Base-by-base conservation (phyloP, 2,113 vertebrate genomes). In the Nibea coibor region DNA sequence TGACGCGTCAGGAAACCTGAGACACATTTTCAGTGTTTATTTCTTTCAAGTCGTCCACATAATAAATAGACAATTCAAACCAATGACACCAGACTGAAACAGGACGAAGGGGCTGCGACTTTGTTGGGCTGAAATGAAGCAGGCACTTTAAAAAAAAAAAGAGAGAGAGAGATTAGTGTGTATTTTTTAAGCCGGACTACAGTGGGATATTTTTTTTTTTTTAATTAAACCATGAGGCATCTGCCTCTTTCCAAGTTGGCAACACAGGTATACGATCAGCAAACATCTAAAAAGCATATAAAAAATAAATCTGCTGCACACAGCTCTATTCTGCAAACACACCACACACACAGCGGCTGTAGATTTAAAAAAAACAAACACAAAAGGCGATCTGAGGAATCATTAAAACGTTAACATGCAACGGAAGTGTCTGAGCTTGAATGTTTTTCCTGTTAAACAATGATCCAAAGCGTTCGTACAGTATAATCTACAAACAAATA, bases 41-140 rank as follows among this genome's bases (percentile, higher is more conserved):
- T 94, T 91, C 76, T 87, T 91, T 90, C 85, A 90, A 88, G 84
- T 92, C 89, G 89, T 93, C 84, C 87, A 93, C 86, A 91, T 92
- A 94, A 95, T 95, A 95, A 95, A 95, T 94, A 95, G 83, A 92
- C 87, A 92, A 93, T 90, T 91, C 87, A 92, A 93, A 91, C 71
- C 81, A 85, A 89, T 88, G 81, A 91, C 85, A 91, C 79, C 70
- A 89, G 78, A 90, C 75, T 74, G 73, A 85, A 88, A 88, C 43
- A 17, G 72, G 75, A 64, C 85, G 80, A 83, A 90, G 86, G 47
- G 75, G 82, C 65, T 90, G 24, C 54, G 70, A 82, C 66, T 84
- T 86, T 82, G 81, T 74, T 82, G 67, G 63, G 72, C 72, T 82
- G 76, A 90, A 92, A 86, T 72, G 47, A 88, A 72, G 74, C 88